These are phyloP conservation scores for Steinernema carpocapsae DNA, from an alignment of 2,888 invertebrate species.

Conservation along the genomic window DNA sequence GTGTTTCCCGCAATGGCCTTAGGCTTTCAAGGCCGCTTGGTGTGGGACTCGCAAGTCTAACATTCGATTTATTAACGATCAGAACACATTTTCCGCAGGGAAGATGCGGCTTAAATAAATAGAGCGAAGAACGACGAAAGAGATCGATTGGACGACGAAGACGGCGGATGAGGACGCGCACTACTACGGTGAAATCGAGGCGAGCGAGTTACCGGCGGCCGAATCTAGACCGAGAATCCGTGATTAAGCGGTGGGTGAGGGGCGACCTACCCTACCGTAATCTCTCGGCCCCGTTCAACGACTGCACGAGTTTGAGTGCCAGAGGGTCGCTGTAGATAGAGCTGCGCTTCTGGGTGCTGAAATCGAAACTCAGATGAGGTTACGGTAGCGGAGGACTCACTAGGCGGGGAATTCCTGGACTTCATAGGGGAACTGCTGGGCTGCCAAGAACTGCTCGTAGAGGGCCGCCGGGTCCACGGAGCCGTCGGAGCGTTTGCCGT, in stretches of 20 bases:
- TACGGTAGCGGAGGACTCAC: slow-evolving; percentile 26
- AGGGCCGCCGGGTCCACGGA: background rate
- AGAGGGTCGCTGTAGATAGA: slow-evolving; percentile 19
- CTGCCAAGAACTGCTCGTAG: background rate
- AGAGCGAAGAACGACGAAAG: slow-evolving; percentile 1
- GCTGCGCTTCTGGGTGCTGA: slow-evolving; percentile 2
- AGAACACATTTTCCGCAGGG: background rate
- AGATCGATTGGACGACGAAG: background rate
- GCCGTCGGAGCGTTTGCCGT: slow-evolving; percentile 53
- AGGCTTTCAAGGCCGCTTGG: background rate
- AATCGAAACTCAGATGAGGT: slow-evolving; percentile 5
- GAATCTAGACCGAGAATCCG: slow-evolving; percentile 37
- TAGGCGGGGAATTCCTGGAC: slow-evolving; percentile 39
- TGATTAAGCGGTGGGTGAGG: background rate
- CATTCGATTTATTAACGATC: slow-evolving; percentile 12
- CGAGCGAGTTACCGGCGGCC: slow-evolving; percentile 32
- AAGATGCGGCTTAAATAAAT: slow-evolving; percentile 10
- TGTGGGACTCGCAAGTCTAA: background rate
- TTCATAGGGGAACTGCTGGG: background rate
- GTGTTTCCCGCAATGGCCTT: too few species aligned
- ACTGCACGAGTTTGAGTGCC: slow-evolving; percentile 43
- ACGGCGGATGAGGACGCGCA: background rate
- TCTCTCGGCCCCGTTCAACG: slow-evolving; percentile 53
- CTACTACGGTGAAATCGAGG: background rate
- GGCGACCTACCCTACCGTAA: slow-evolving; percentile 44